Base-by-base conservation (phyloP, 2,113 vertebrate species). In the Bucco capensis region DNA sequence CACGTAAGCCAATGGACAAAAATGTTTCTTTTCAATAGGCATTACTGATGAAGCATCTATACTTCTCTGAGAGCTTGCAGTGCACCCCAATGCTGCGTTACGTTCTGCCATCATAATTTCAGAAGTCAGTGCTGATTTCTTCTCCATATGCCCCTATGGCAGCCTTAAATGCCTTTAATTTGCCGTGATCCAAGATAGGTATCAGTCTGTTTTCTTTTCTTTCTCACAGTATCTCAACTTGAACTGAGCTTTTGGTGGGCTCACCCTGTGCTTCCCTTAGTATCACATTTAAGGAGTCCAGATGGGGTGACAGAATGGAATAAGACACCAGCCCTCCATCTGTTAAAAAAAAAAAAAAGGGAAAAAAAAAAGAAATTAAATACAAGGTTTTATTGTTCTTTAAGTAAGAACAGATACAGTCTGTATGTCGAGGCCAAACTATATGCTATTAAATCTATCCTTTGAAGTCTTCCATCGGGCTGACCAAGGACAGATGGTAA, bases 401-500 rank as follows among this genome's bases (percentile, higher is more conserved):
- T 97, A 97, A 97, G 96, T 97, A 98, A 96, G 96, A 98, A 97
- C 97, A 98, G 98, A 98, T 97, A 97, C 96, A 94, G 96, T 96
- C 94, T 97, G 97, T 92, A 96, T 97, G 98, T 97, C 97, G 96
- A 97, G 97, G 96, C 97, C 98, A 97, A 98, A 96, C 25, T 95
- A 93, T 97, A 97, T 97, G 97, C 97, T 98, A 98, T 97, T 97
- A 97, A 97, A 97, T 98, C 96, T 96, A 88, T 72, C 94, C 97
- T 98, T 97, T 95, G 96, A 96, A 97, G 95, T 95, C 96, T 95
- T 96, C 74, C 12, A 87, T 30, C 89, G 94, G 91, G 93, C 94
- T 95, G 96, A 96, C 96, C 89, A 82, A 87, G 97, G 97, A 98
- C 98, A 99, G 98, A 98, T 98, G 98, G 98, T 93, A 94, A 91